These are phyloP conservation scores for Tympanoctomys barrerae DNA, from an alignment of 2,797 vertebrate species.

Conservation along the genomic window DNA sequence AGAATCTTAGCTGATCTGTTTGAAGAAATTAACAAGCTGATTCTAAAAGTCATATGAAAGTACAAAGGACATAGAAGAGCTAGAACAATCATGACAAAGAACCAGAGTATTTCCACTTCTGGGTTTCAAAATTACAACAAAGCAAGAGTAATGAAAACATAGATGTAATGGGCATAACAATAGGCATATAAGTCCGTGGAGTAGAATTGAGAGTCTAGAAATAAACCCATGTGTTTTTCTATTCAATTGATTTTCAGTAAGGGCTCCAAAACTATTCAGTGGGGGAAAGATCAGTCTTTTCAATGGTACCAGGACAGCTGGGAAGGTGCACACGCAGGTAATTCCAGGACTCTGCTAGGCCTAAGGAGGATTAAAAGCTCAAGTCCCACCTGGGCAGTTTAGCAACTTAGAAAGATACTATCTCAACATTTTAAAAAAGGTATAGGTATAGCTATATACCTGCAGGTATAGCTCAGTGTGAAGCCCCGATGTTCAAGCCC, in stretches of 20 bases:
- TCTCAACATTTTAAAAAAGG: not conserved
- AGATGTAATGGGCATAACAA: not conserved
- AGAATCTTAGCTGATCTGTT: not conserved
- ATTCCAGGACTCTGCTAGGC: not conserved
- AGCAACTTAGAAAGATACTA: not conserved
- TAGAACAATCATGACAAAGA: not conserved
- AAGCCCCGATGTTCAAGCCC: not conserved
- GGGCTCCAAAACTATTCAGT: not conserved
- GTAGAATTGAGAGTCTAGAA: not conserved
- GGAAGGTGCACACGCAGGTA: not conserved
- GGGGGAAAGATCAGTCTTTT: not conserved
- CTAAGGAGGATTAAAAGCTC: not conserved
- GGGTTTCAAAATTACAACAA: not conserved
- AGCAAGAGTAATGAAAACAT: not conserved
- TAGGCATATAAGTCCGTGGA: not conserved
- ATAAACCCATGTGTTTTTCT: not conserved
- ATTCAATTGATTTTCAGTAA: not conserved
- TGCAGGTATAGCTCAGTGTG: not conserved
- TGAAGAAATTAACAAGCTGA: not conserved
- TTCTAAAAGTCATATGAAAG: constrained; percentile 10
- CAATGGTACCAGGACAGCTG: not conserved
- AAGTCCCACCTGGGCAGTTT: not conserved
- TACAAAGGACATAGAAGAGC: not conserved
- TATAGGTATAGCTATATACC: too few relatives aligned
- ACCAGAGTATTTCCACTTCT: not conserved